Conservation (phyloP, 2,113 vertebrate species). For the Speoplatyrhinus poulsoni region DNA sequence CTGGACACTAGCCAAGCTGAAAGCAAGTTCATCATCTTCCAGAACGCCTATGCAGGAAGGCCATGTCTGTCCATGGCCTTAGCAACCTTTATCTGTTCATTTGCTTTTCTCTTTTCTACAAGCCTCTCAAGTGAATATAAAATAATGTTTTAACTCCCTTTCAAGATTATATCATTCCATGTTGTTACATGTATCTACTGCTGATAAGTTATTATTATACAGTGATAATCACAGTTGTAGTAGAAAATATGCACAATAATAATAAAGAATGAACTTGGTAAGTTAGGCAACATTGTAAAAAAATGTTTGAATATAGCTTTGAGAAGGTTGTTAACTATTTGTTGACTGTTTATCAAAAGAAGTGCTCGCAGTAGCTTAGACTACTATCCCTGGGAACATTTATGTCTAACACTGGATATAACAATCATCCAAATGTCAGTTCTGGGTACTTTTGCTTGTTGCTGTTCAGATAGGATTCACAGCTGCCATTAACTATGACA, state of each 20-base stretch:
- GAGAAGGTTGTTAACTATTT: not conserved
- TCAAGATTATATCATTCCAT: not conserved
- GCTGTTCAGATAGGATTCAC: too few species aligned
- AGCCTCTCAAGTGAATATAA: constrained; percentile 18
- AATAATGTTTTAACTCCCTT: constrained; percentile 32
- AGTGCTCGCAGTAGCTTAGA: too few species aligned
- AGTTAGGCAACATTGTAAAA: not conserved
- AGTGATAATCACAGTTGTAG: constrained; percentile 63
- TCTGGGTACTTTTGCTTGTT: too few species aligned
- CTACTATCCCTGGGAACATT: too few species aligned
- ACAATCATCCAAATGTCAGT: too few species aligned
- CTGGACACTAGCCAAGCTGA: constrained; percentile 39
- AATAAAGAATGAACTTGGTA: not conserved
- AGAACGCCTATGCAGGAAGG: constrained; percentile 52
- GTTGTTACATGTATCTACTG: constrained; percentile 29
- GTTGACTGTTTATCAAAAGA: too few species aligned
- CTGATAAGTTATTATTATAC: constrained; percentile 72
- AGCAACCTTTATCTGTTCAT: constrained; percentile 42
- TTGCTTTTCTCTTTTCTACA: constrained; percentile 43
- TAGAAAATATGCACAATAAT: not conserved
- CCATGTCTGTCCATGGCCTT: constrained; percentile 56
- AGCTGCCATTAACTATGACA: too few species aligned
- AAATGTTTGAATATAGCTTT: not conserved
- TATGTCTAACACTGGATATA: too few species aligned
- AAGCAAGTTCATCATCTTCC: constrained; percentile 34